A percentile compares a stretch with the other conserved stretches of the same genome.
Conservation (phyloP, 2,113 vertebrate genomes). For the Fulmarus glacialis region DNA sequence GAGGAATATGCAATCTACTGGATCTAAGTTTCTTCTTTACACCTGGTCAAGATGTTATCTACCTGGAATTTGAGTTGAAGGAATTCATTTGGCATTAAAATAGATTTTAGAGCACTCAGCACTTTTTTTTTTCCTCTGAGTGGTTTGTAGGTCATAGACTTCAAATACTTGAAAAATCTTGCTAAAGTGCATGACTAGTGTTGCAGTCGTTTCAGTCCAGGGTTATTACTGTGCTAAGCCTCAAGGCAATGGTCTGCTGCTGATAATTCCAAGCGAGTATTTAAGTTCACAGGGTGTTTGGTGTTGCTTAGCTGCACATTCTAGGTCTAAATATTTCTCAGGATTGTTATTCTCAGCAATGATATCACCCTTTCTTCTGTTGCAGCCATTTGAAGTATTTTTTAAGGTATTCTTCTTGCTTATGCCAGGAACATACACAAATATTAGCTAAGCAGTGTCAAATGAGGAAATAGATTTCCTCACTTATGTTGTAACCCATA, state of each 20-base stretch:
- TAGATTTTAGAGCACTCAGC: neutral
- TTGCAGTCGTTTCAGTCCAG: neutral
- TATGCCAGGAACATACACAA: neutral
- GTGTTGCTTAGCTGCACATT: neutral
- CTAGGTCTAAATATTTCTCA: neutral
- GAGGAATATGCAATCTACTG: neutral
- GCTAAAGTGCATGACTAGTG: neutral
- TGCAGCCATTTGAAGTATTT: neutral
- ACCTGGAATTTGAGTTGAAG: neutral
- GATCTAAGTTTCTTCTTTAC: neutral
- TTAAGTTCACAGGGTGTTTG: neutral
- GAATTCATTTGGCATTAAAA: neutral
- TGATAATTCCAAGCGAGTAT: neutral
- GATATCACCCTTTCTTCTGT: neutral
- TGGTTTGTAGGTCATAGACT: neutral
- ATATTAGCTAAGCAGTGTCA: neutral
- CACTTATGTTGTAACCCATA: neutral
- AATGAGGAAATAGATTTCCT: neutral
- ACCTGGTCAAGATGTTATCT: neutral
- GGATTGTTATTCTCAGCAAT: neutral
- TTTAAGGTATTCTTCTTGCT: neutral
- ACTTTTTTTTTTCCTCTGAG: neutral
- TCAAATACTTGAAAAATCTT: neutral
- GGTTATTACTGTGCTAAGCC: neutral
- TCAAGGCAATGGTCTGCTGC: neutral